Conservation (phyloP, 2,888 invertebrate species). For the Melieria picta region DNA sequence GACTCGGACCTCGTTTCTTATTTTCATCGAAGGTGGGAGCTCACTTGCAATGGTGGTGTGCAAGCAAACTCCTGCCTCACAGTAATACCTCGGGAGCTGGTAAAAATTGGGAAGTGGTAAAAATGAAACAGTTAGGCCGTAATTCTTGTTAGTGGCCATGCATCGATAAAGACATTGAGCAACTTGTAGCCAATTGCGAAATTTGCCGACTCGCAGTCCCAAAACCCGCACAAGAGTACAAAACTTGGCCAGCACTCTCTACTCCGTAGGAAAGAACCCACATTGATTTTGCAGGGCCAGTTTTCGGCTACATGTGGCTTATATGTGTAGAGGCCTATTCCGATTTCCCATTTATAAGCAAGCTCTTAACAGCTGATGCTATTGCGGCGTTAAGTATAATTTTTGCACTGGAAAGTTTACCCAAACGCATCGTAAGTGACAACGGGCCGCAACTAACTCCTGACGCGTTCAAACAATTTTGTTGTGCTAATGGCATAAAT, state of each 20-base stretch:
- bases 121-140: neutral
- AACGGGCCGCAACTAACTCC: no score
- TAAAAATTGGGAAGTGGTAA: neutral
- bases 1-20: neutral
- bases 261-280: conserved; percentile 12
- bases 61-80: neutral
- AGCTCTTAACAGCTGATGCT: neutral
- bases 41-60: neutral
- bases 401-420: no score
- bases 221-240: neutral
- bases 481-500: no score
- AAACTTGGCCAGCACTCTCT: conserved; percentile 5
- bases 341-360: neutral
- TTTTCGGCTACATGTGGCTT: conserved; percentile 20
- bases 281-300: conserved; percentile 16
- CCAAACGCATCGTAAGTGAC: no score
- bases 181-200: neutral
- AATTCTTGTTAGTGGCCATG: neutral
- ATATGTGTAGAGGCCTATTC: conserved; percentile 23
- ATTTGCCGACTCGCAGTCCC: neutral
- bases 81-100: neutral
- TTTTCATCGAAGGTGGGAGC: neutral
- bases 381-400: no score
- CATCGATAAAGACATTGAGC: neutral
- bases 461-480: no score